Evolutionary conservation across 2,888 invertebrate species (phyloP).

Genomic region (Protonemura montana): DNA sequence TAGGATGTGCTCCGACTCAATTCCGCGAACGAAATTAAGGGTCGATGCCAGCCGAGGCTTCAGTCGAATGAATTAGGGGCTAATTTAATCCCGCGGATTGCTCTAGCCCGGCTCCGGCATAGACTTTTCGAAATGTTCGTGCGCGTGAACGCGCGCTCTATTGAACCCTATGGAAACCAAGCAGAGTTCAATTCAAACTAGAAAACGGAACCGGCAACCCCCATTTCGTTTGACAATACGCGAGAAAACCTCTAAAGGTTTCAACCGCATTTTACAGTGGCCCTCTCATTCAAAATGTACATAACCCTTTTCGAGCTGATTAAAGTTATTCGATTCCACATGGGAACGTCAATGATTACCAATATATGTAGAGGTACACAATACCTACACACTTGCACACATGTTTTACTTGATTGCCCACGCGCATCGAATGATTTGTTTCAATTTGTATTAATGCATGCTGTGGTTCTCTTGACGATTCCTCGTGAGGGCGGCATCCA

Average conservation of each 20-base stretch:
- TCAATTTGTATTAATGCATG: neutral
- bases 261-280: neutral
- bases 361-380: neutral
- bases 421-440: constrained; percentile 12
- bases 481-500: too few relatives aligned
- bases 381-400: neutral
- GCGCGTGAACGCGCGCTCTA: neutral
- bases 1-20: neutral
- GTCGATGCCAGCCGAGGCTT: neutral
- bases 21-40: neutral
- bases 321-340: too few relatives aligned
- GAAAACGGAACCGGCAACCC: neutral
- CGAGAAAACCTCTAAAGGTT: neutral
- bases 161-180: neutral
- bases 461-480: neutral
- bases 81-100: neutral
- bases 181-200: neutral
- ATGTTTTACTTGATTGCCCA: neutral
- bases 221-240: neutral
- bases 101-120: neutral
- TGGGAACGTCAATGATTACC: too few relatives aligned
- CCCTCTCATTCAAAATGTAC: neutral
- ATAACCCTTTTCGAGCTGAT: too few relatives aligned
- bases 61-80: constrained; percentile 12
- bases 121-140: neutral